phyloP scores from a whole-genome alignment of 2,888 invertebrate genomes.

The Calephelis perditalis region DNA sequence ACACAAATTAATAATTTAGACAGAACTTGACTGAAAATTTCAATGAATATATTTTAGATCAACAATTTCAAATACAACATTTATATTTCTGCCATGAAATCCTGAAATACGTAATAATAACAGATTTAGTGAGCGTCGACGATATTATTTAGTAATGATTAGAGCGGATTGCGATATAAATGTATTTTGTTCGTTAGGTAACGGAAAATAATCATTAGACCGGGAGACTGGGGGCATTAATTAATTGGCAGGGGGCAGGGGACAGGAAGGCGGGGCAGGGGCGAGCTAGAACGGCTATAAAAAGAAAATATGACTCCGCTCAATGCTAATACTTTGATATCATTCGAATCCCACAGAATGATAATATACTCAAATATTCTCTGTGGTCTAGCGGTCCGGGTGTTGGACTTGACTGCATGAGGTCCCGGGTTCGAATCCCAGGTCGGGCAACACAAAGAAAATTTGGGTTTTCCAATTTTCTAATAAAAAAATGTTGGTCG shows the following conservation, averaged over 20 bases:
- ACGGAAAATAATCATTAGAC: constrained; percentile 55
- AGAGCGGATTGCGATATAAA: constrained; percentile 15
- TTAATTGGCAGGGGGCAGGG: constrained; percentile 48
- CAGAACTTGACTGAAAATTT: no score
- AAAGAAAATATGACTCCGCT: constrained; percentile 50
- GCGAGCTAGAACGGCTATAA: constrained; percentile 42
- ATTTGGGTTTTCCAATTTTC: no score
- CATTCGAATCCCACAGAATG: neutral
- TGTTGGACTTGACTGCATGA: no score
- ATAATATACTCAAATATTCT: constrained; percentile 3
- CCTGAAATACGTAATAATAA: neutral
- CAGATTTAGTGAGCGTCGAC: neutral
- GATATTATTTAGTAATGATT: constrained; percentile 7
- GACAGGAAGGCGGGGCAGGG: constrained; percentile 26
- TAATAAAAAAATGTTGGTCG: no score
- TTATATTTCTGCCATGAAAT: neutral
- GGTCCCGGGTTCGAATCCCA: no score
- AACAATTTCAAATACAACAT: constrained; percentile 4
- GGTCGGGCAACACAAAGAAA: no score
- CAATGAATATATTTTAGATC: neutral
- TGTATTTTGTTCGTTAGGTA: constrained; percentile 50
- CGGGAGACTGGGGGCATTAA: constrained; percentile 48
- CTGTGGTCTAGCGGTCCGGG: no score
- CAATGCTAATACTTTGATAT: constrained; percentile 29
- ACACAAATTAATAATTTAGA: no score